These are phyloP conservation scores for Scaeva pyrastri DNA, from an alignment of 2,888 invertebrate species.

Conservation along the genomic window DNA sequence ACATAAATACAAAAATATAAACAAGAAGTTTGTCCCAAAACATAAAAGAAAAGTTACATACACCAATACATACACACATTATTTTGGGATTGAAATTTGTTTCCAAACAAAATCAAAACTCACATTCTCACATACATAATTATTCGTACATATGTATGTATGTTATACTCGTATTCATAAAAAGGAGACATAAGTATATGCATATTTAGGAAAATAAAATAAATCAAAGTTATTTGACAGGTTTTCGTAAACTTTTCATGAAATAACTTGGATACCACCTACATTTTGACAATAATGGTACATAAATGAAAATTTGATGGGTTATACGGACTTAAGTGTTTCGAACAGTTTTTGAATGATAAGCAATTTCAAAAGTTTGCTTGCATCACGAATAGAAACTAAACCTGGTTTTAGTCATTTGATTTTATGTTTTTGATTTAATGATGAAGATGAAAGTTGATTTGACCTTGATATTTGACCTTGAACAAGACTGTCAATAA, in stretches of 20 bases:
- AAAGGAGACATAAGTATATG: not conserved
- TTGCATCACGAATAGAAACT: too few species aligned
- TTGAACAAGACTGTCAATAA: too few species aligned
- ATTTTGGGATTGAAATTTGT: not conserved
- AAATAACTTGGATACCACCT: not conserved
- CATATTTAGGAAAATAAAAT: not conserved
- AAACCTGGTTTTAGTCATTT: too few species aligned
- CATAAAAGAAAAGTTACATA: not conserved
- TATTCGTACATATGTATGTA: too few species aligned
- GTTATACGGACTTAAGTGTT: not conserved
- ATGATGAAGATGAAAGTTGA: too few species aligned
- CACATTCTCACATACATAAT: too few species aligned
- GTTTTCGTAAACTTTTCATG: not conserved
- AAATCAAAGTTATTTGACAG: slow-evolving; percentile 14
- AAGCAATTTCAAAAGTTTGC: slow-evolving; percentile 1
- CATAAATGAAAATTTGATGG: not conserved
- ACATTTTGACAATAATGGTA: not conserved
- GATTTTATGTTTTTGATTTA: too few species aligned
- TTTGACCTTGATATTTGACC: too few species aligned
- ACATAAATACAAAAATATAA: not conserved
- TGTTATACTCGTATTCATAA: not conserved
- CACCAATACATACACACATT: not conserved
- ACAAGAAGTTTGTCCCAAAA: not conserved
- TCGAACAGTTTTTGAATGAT: slow-evolving; percentile 1
- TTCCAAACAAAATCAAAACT: not conserved